phyloP scores from a whole-genome alignment of 1,140 invertebrate species.

The Palaemon carinicauda region DNA sequence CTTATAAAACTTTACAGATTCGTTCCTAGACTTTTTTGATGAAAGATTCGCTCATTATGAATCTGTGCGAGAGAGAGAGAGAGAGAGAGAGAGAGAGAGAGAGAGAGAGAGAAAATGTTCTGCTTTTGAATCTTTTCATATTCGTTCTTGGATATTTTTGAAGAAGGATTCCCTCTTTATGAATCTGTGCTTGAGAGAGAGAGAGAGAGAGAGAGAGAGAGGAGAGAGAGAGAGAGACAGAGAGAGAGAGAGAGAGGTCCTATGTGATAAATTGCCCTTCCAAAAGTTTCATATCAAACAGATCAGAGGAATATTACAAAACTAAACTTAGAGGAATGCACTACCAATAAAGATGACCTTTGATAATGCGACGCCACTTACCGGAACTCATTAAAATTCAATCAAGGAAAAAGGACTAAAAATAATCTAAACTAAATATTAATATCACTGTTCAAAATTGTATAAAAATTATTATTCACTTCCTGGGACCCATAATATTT shows the following conservation, averaged over 20 bases:
- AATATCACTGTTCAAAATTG: too few relatives aligned
- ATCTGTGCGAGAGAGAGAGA: background rate
- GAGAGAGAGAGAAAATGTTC: background rate
- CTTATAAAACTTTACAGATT: too few relatives aligned
- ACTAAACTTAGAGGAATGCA: too few relatives aligned
- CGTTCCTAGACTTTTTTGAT: too few relatives aligned
- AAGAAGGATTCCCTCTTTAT: too few relatives aligned
- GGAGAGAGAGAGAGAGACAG: background rate
- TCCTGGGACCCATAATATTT: too few relatives aligned
- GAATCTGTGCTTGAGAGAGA: background rate
- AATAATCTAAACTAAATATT: too few relatives aligned
- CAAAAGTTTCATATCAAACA: too few relatives aligned
- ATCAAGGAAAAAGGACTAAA: background rate
- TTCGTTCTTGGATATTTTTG: too few relatives aligned
- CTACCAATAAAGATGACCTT: too few relatives aligned
- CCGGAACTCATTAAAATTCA: background rate
- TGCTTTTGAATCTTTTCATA: background rate
- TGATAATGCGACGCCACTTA: background rate
- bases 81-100: background rate
- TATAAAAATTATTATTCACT: too few relatives aligned
- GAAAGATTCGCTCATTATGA: background rate
- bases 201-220: background rate
- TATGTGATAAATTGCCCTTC: background rate
- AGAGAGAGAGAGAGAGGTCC: background rate
- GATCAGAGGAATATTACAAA: too few relatives aligned